Percentiles rank a stretch among this genome's conserved stretches.
Conservation (phyloP, 2,888 invertebrate species). For the Drosophila affinis region DNA sequence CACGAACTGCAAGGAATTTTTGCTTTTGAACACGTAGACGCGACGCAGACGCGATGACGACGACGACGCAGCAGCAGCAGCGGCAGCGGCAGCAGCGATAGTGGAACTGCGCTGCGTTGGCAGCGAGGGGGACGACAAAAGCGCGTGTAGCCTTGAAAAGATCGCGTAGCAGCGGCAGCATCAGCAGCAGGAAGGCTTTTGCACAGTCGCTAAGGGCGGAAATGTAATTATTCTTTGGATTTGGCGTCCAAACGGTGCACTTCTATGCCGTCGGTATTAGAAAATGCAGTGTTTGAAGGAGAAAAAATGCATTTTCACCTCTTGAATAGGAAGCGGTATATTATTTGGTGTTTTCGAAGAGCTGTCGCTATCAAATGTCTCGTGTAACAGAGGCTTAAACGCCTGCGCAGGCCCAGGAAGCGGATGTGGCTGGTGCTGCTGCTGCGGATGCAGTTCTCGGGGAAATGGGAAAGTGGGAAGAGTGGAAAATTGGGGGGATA, state of each 20-base stretch:
- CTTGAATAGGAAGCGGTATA: background rate
- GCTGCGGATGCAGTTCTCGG: conserved; percentile 11
- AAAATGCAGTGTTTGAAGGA: background rate
- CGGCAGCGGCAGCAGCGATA: conserved; percentile 45
- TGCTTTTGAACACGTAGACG: conserved; percentile 71
- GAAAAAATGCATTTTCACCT: background rate
- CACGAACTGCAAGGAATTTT: conserved; percentile 72
- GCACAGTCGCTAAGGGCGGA: too few species aligned
- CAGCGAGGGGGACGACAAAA: conserved; percentile 18
- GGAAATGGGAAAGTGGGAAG: background rate
- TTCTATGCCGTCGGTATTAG: background rate
- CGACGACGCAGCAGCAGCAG: conserved; percentile 21
- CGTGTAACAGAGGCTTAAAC: background rate
- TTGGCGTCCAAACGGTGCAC: conserved; percentile 24
- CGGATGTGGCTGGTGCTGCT: conserved; percentile 17
- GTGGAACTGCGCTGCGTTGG: conserved; percentile 13
- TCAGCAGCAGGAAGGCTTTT: background rate
- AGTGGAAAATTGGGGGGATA: too few species aligned
- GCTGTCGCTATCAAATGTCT: conserved; percentile 7
- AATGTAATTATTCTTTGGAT: background rate
- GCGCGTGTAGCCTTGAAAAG: conserved; percentile 61
- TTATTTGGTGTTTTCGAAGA: background rate
- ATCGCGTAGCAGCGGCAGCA: conserved; percentile 28
- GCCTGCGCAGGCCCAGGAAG: background rate
- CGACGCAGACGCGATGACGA: conserved; percentile 41